phyloP scores from a whole-genome alignment of 2,888 invertebrate genomes.

The Folsomia candida region DNA sequence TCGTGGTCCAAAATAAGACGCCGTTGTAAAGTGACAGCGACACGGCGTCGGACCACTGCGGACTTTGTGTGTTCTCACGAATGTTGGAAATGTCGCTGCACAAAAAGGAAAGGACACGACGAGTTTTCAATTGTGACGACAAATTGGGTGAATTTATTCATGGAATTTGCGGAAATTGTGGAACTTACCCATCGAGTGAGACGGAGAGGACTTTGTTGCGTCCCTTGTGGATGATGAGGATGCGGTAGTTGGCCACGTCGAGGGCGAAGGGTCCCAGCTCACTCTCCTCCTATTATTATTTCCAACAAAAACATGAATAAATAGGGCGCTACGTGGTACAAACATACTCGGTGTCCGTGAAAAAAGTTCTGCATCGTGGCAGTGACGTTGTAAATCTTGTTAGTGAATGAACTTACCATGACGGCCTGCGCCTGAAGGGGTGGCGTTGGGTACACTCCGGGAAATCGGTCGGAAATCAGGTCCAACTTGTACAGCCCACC shows the following conservation, averaged over 20 bases:
- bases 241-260: conserved; percentile 75
- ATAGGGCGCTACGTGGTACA: too few relatives aligned
- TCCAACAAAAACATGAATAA: too few relatives aligned
- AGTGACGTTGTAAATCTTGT: too few relatives aligned
- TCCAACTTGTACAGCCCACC: conserved; percentile 44
- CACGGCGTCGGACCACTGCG: conserved; percentile 70
- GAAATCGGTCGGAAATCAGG: conserved; percentile 24
- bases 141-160: background rate
- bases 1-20: conserved; percentile 86
- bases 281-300: conserved; percentile 63
- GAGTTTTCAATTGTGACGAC: background rate
- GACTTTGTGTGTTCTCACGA: conserved; percentile 68
- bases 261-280: conserved; percentile 78
- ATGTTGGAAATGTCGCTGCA: conserved; percentile 71
- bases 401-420: too few relatives aligned
- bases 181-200: conserved; percentile 72
- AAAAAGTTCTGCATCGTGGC: too few relatives aligned
- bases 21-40: conserved; percentile 74
- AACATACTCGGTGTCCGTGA: too few relatives aligned
- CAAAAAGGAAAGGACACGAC: conserved; percentile 4
- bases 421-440: too few relatives aligned
- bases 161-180: background rate
- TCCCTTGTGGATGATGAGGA: conserved; percentile 71
- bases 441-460: too few relatives aligned
- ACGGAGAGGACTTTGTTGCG: conserved; percentile 77